These are phyloP conservation scores for Tetrapedia diversipes DNA, from an alignment of 2,888 invertebrate genomes.

Conservation along the genomic window DNA sequence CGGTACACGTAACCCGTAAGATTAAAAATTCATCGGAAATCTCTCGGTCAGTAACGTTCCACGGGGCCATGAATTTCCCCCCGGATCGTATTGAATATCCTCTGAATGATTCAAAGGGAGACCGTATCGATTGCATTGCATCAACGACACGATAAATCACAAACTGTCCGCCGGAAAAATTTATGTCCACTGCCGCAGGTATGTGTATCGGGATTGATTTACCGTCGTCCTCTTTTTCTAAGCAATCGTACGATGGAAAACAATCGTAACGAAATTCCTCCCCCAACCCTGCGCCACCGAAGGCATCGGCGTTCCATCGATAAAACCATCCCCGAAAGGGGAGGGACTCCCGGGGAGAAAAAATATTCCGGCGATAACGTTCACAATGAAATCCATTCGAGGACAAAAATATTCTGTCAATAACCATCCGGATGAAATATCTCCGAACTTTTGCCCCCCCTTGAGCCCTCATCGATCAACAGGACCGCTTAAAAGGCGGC, in stretches of 20 bases:
- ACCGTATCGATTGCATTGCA: slow-evolving; percentile 14
- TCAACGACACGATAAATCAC: too few species aligned
- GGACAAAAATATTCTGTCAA: background rate
- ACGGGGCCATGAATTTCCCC: slow-evolving; percentile 35
- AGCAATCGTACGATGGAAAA: too few species aligned
- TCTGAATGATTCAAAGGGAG: background rate
- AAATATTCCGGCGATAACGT: too few species aligned
- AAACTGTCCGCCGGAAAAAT: too few species aligned
- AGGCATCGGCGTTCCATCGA: too few species aligned
- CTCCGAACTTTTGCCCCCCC: background rate
- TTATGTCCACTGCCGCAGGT: too few species aligned
- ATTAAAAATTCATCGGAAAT: slow-evolving; percentile 67
- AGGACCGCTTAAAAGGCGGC: background rate
- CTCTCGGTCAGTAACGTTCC: slow-evolving; percentile 40
- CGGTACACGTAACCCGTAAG: slow-evolving; percentile 46
- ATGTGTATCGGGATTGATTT: too few species aligned
- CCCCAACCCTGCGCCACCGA: too few species aligned
- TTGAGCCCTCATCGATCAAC: slow-evolving; percentile 5
- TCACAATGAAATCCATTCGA: background rate
- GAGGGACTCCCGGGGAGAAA: too few species aligned
- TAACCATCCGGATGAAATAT: background rate
- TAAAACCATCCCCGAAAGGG: too few species aligned
- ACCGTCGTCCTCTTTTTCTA: too few species aligned
- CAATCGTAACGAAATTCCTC: too few species aligned
- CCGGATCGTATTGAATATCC: background rate